Percentiles rank a stretch among this genome's conserved stretches.
Evolutionary conservation across 2,113 vertebrate species (phyloP).

Genomic region (Ornithorhynchus anatinus): DNA sequence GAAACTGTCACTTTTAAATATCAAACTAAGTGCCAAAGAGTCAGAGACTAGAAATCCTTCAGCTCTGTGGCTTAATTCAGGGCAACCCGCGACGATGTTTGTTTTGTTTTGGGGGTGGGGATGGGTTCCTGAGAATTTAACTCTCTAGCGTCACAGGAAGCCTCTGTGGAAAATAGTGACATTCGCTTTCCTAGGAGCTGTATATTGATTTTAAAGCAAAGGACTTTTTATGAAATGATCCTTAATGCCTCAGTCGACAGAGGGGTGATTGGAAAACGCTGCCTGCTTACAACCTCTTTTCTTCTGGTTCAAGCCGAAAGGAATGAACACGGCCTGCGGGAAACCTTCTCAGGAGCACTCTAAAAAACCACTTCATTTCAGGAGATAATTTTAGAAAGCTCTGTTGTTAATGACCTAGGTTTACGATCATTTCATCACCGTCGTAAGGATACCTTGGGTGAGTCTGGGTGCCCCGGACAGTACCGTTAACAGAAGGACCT

Average conservation of each 20-base stretch:
- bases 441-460: background rate
- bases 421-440: background rate
- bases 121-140: too few species aligned
- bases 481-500: background rate
- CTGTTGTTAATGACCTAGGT: background rate
- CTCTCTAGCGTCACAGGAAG: too few species aligned
- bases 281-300: slow-evolving; percentile 25
- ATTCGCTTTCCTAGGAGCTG: background rate
- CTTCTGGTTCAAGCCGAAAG: slow-evolving; percentile 47
- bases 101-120: too few species aligned
- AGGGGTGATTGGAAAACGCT: background rate
- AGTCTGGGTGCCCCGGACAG: background rate
- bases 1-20: too few species aligned
- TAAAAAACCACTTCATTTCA: background rate
- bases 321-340: background rate
- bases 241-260: background rate
- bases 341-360: background rate
- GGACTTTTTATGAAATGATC: background rate
- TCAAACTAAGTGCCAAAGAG: too few species aligned
- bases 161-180: too few species aligned
- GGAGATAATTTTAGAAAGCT: background rate
- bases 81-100: too few species aligned
- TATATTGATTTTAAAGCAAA: background rate
- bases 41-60: too few species aligned
- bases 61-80: too few species aligned